Evolutionary conservation across 2,113 vertebrate genomes (phyloP).

Genomic region (Pyrgilauda ruficollis): DNA sequence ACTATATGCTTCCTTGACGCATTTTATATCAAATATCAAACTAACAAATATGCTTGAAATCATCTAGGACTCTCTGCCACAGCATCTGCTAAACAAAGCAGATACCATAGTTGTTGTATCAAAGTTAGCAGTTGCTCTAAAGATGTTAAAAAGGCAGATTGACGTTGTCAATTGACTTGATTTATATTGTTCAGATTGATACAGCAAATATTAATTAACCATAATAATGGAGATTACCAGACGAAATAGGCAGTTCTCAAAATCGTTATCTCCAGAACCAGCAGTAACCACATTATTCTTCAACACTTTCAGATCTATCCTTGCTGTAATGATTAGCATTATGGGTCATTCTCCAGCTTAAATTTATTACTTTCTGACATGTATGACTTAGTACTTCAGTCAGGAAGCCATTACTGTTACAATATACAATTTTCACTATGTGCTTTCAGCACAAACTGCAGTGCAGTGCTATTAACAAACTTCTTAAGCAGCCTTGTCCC

Average conservation of each 20-base stretch:
- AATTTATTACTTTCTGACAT: neutral
- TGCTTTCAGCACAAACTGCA: neutral
- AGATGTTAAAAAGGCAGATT: neutral
- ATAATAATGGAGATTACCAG: neutral
- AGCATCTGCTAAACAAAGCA: neutral
- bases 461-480: neutral
- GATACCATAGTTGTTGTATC: neutral
- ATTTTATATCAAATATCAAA: conserved; percentile 40
- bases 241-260: neutral
- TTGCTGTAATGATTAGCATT: neutral
- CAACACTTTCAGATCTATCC: neutral
- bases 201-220: neutral
- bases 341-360: neutral
- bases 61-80: neutral
- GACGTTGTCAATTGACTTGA: neutral
- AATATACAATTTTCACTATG: neutral
- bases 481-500: neutral
- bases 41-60: neutral
- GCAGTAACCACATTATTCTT: neutral
- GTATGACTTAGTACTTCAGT: neutral
- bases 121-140: neutral
- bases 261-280: neutral
- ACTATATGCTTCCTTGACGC: neutral
- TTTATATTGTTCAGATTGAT: neutral
- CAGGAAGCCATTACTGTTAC: neutral